Evolutionary conservation across 2,113 vertebrate species (phyloP), one percentile per base, ranked within the genome.

Genomic region (Oreochromis aureus): DNA sequence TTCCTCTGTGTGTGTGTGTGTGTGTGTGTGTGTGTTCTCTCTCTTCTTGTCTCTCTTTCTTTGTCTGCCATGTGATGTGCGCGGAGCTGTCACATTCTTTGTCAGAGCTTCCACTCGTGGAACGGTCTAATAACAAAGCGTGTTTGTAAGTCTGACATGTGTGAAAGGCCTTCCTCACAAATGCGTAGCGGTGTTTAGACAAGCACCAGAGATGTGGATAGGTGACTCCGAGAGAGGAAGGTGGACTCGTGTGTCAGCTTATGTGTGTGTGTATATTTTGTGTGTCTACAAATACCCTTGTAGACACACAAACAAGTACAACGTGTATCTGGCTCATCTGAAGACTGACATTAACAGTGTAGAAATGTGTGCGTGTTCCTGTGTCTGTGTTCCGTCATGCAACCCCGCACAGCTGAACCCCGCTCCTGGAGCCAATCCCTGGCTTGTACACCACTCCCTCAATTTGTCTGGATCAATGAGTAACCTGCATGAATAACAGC

Each of bases 11-110:
- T 85, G 19, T 79, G 59, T 83, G 58, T 84, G 83, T n/a, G n/a
- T n/a, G 41, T 44, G 81, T 46, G 90, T 66, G 58, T 84, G 83
- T 82, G 79, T 84, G 84, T 84, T 80, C 66, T 83, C 80, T 86
- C 54, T 53, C 61, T 22, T 66, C 19, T 66, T 1, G 18, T 66
- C 61, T 63, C 69, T 80, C 44, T 76, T 71, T 80, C 81, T 85
- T 51, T 55, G 56, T 81, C 39, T 79, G 61, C 80, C 1, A 51
- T 85, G 87, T 46, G 80, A 92, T 59, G 36, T 93, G 94, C 86
- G 87, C 48, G 24, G 86, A 94, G 93, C 91, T 94, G 95, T 95
- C 95, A 94, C 92, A 96, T 95, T 95, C 95, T 93, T 95, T 93
- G 89, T 95, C 89, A 86, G 84, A 81, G 82, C 88, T 90, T 89